Percentiles rank a stretch among this genome's conserved stretches.
Evolutionary conservation across 2,888 invertebrate genomes (phyloP).

Genomic region (Andrena camellia): DNA sequence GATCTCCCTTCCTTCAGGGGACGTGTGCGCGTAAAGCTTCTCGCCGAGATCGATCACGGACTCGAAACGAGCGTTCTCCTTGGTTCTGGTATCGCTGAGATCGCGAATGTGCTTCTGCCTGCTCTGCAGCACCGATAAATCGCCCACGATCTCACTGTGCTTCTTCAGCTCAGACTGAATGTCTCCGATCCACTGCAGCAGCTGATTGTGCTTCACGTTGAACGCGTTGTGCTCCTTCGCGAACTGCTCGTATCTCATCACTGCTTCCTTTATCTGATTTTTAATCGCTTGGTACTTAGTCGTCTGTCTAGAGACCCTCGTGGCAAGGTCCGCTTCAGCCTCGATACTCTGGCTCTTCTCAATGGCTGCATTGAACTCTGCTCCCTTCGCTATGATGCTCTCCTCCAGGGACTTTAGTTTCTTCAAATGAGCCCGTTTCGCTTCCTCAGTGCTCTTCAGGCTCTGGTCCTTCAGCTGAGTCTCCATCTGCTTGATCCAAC

Average conservation of each 20-base stretch:
- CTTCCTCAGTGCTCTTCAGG: constrained; percentile 93
- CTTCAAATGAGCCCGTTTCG: constrained; percentile 92
- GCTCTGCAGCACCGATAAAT: constrained; percentile 93
- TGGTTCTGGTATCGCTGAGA: constrained; percentile 92
- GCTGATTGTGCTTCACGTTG: constrained; percentile 89
- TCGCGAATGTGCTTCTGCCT: constrained; percentile 93
- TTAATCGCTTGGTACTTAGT: constrained; percentile 93
- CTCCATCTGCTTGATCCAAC: constrained; percentile 95
- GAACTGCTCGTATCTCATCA: constrained; percentile 93
- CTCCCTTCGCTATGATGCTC: constrained; percentile 89
- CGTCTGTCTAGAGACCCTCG: constrained; percentile 91
- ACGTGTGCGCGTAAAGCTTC: constrained; percentile 96
- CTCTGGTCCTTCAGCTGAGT: constrained; percentile 95
- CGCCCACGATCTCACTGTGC: constrained; percentile 94
- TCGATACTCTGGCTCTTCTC: constrained; percentile 91
- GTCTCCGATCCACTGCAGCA: constrained; percentile 91
- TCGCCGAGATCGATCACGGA: constrained; percentile 95
- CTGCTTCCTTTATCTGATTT: constrained; percentile 93
- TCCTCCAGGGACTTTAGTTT: constrained; percentile 91
- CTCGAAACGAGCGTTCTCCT: constrained; percentile 93
- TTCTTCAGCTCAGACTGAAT: constrained; percentile 91
- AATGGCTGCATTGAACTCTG: constrained; percentile 89
- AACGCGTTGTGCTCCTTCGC: constrained; percentile 94
- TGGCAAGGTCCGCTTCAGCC: constrained; percentile 89
- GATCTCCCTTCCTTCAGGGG: constrained; percentile 97